These are phyloP conservation scores for Agrotis exclamationis DNA, from an alignment of 2,888 invertebrate genomes.

Conservation along the genomic window DNA sequence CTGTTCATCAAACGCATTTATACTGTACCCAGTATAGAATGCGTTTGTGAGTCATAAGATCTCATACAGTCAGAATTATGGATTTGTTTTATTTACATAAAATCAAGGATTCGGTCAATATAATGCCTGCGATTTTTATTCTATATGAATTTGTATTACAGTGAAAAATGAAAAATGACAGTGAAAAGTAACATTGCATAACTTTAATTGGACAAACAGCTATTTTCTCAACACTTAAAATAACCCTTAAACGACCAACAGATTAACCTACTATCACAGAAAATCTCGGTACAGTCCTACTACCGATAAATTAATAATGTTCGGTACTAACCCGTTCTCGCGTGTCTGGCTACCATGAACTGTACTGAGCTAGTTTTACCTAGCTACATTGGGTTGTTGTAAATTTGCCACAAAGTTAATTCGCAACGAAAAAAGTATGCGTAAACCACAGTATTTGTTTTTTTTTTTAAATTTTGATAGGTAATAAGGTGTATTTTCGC, in stretches of 20 bases:
- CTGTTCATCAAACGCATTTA: too few relatives aligned
- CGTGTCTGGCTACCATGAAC: conserved; percentile 60
- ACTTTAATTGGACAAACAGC: too few relatives aligned
- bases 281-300: conserved; percentile 28
- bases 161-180: too few relatives aligned
- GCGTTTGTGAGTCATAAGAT: conserved; percentile 5
- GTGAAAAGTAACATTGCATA: too few relatives aligned
- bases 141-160: too few relatives aligned
- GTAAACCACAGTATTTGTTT: too few relatives aligned
- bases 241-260: neutral
- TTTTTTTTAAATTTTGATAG: too few relatives aligned
- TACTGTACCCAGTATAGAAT: neutral
- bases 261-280: conserved; percentile 27
- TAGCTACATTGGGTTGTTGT: neutral
- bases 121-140: conserved; percentile 1
- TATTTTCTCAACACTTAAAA: neutral
- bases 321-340: conserved; percentile 35
- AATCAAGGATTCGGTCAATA: neutral
- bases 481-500: too few relatives aligned
- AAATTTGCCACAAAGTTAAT: too few relatives aligned
- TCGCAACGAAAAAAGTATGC: too few relatives aligned
- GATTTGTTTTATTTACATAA: conserved; percentile 18
- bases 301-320: conserved; percentile 59
- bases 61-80: neutral
- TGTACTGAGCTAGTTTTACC: conserved; percentile 42